A percentile compares a stretch with the other conserved stretches of the same genome.
Conservation (phyloP, 2,797 vertebrate genomes). For the Hippocampus kuda region DNA sequence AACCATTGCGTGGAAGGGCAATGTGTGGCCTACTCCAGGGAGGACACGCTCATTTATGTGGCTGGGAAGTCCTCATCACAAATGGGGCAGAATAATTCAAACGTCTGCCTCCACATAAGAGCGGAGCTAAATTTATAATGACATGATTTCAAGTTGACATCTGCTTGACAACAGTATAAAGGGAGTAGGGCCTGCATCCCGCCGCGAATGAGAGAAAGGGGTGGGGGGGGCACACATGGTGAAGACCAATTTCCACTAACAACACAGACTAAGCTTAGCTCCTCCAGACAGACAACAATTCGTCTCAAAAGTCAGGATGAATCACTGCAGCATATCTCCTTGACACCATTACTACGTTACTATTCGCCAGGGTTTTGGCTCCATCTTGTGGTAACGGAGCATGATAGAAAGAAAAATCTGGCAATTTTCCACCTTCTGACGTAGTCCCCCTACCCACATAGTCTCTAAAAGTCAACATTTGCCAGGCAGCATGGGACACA, state of each 20-base stretch:
- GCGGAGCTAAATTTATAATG: not conserved
- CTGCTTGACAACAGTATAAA: not conserved
- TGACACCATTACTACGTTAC: too few relatives aligned
- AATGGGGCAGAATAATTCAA: slow-evolving; percentile 39
- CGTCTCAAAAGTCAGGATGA: too few relatives aligned
- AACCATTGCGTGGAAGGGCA: slow-evolving; percentile 21
- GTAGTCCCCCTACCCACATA: not conserved
- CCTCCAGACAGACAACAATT: too few relatives aligned
- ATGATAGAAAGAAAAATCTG: not conserved
- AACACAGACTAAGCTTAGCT: too few relatives aligned
- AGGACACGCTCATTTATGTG: slow-evolving; percentile 30
- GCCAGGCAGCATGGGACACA: too few relatives aligned
- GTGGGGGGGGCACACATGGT: too few relatives aligned
- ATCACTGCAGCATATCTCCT: too few relatives aligned
- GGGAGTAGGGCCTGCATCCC: not conserved
- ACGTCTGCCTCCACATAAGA: slow-evolving; percentile 14
- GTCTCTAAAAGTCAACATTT: too few relatives aligned
- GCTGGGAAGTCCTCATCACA: slow-evolving; percentile 30
- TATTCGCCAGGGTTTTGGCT: too few relatives aligned
- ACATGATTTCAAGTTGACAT: not conserved
- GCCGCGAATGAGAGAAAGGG: not conserved
- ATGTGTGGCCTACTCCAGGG: slow-evolving; percentile 9
- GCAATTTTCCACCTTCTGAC: not conserved
- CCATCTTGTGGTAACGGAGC: too few relatives aligned
- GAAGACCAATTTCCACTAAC: too few relatives aligned